Evolutionary conservation across 2,113 vertebrate genomes (phyloP), one percentile per base, ranked within the genome.

Genomic region (Rhipidura dahli): DNA sequence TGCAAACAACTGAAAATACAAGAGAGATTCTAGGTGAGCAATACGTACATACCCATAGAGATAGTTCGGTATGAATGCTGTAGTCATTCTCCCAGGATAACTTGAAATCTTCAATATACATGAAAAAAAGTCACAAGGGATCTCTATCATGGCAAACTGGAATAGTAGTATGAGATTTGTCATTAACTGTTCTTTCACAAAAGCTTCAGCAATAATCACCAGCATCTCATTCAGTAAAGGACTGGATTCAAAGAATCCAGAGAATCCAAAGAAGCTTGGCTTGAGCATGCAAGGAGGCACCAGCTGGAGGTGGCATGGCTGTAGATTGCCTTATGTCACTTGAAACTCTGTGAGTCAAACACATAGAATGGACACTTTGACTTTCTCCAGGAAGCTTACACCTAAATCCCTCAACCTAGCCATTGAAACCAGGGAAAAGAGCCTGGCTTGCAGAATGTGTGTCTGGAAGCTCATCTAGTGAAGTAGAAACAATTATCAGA

Each of bases 331-430:
- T 83, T 30, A 24, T 15, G 18, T 44, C 68, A 39, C 64, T 71
- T 53, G 22, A 66, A 70, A 49, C 54, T 35, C 12, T 0, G 0
- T 7, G 13, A 73, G 39, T 44, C 19, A 42, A 82, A 49, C 35
- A 60, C 20, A 10, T 23, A 24, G 23, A 16, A 10, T 18, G 19
- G 35, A 31, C 13, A 49, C 35, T 83, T 76, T 50, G 11, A 42
- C 66, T 65, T 94, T 37, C 40, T 79, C 28, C 37, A 68, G 47
- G 26, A 54, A 45, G 51, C 37, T 64, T 71, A 61, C 35, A 35
- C n/a, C 15, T 65, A 39, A 42, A 33, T 64, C 11, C 39, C 24
- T 40, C 30, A 85, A 44, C 20, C 39, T 17, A 72, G 31, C 23
- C 31, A 49, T 61, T 65, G 76, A 79, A 79, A 72, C 3, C 20